Evolutionary conservation across 2,888 invertebrate species (phyloP), one percentile per base, ranked within the genome.

Genomic region (Oscheius sp.): DNA sequence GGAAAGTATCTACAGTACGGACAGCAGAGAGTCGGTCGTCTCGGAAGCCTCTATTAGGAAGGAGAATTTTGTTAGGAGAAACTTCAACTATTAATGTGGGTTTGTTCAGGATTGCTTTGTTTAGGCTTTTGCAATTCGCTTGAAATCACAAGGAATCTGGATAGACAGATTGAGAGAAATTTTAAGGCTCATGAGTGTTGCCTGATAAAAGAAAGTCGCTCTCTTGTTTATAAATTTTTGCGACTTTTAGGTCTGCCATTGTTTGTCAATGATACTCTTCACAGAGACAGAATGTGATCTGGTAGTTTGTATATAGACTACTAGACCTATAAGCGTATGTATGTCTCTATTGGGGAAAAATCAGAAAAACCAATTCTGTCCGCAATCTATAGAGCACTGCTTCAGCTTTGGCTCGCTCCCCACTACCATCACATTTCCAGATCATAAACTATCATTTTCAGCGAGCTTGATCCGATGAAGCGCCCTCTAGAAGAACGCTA

Each of bases 41-140:
- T 82, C 82, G 2, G 86, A 83, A 10, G 83, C 85, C 11, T 82
- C 83, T 10, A 80, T 84, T 71, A 79, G 77, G 73, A 85, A 86
- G 37, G 87, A 87, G 76, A 77, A 74, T 48, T 77, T 77, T 58
- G 79, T 85, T 57, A 79, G 86, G 33, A 77, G 87, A 63, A 79
- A 85, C 68, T 87, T 87, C 79, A 85, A 87, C 75, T 87, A 87
- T 73, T 86, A 77, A 75, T 71, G 37, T 60, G 37, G 33, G 58
- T 60, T 51, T 4, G 50, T 70, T 47, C 37, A 33, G 29, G n/a
- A 53, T 50, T n/a, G 73, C 73, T 63, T 37, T 65, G 33, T 29
- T 68, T 21, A 11, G 1, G 35, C 33, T 68, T 53, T 53, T 68
- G 7, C 9, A 53, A 35, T 11, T 33, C 3, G 21, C 58, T 58